Evolutionary conservation across 2,797 vertebrate species (phyloP).

Genomic region (Alosa sapidissima): DNA sequence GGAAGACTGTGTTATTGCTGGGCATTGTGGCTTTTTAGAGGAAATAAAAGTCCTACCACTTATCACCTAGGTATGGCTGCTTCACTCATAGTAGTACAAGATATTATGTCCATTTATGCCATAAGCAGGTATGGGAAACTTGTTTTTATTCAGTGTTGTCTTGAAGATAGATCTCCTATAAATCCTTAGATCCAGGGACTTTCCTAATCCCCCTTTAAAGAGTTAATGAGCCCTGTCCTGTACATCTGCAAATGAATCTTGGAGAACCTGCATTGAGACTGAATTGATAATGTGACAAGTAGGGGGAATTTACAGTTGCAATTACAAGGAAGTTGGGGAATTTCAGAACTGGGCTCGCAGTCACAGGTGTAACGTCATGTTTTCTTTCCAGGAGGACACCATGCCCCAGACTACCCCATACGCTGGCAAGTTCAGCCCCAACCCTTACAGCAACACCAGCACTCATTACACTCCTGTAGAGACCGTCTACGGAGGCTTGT

Average conservation of each 20-base stretch:
- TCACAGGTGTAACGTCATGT: conserved; percentile 7
- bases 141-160: not conserved
- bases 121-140: not conserved
- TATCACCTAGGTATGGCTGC: not conserved
- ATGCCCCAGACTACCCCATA: conserved; percentile 96
- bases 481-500: conserved; percentile 85
- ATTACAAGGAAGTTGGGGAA: not conserved
- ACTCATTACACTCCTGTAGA: conserved; percentile 66
- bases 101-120: not conserved
- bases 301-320: not conserved
- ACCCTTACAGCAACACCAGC: conserved; percentile 69
- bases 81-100: not conserved
- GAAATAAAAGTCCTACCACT: not conserved
- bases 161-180: not conserved
- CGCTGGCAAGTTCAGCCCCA: conserved; percentile 86
- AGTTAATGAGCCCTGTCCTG: not conserved
- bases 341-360: not conserved
- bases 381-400: conserved; percentile 50
- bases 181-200: not conserved
- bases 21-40: not conserved
- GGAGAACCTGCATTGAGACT: not conserved
- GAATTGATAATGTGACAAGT: not conserved
- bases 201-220: not conserved
- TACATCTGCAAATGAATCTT: not conserved
- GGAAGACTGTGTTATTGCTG: not conserved